Evolutionary conservation across 2,888 invertebrate genomes (phyloP), one percentile per base, ranked within the genome.

Genomic region (Trachelus tabidus): DNA sequence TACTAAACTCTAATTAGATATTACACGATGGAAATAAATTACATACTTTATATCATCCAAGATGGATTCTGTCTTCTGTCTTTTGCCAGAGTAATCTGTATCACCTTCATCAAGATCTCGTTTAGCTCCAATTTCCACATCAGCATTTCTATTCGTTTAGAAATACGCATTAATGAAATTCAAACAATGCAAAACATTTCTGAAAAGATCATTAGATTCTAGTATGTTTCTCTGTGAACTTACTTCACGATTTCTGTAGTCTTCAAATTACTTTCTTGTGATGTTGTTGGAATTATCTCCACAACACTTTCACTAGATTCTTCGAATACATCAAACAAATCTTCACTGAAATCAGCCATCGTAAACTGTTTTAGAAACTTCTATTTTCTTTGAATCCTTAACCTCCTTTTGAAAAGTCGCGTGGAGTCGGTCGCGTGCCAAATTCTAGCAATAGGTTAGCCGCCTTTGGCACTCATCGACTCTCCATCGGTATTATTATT

Each of bases 321-420:
- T 23, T 91, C 90, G 79, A 92, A 92, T 34, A 88, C 92, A 75
- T 91, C 88, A 84, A 92, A 92, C 37, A 92, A 87, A 84, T 91
- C 91, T 6, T 90, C 89, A 12, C 82, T 85, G 85, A 90, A 91
- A 87, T 89, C 89, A 34, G 89, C 90, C 91, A 92, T 92, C 82
- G 56, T 1, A 56, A 56, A 56, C 2, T 56, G 23, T 23, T 56
- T 56, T 56, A 56, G 2, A 56, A 56, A 56, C 23, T 56, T 56
- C 2, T 56, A 23, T 56, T 23, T 56, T 56, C 9, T 56, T 56
- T 23, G 1, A 56, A 56, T 23, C 56, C 56, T 56, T 56, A 56
- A 56, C 56, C 56, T 56, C 3, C 56, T 56, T 23, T 23, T 9
- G 0, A 23, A 56, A 56, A 56, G 56, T 23, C 9, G 56, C 56